These are phyloP conservation scores for Neosilurus mollespiculum DNA, from an alignment of 2,797 vertebrate species.

Conservation along the genomic window DNA sequence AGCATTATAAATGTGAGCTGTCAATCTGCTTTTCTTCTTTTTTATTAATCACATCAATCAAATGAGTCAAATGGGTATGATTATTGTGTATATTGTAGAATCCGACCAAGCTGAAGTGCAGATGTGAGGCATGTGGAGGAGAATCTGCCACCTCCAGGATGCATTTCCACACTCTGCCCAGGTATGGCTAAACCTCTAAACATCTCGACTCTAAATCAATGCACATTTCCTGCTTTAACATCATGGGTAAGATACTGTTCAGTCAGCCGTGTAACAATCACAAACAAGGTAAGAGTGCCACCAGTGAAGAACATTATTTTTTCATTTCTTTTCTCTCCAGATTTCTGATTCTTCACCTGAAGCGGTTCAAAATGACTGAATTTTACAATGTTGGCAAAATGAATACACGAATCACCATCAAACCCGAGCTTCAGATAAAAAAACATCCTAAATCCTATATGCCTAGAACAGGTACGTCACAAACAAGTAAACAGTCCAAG, in stretches of 20 bases:
- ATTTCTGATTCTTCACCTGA: slow-evolving; percentile 19
- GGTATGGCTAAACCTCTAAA: neutral
- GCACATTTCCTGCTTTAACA: no score
- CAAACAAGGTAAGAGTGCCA: no score
- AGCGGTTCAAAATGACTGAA: neutral
- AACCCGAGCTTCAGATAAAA: no score
- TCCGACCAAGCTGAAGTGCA: neutral
- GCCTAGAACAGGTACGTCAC: no score
- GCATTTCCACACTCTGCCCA: neutral
- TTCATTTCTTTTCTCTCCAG: neutral
- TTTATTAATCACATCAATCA: neutral
- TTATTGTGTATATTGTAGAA: neutral
- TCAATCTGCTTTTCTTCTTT: neutral
- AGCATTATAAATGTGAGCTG: neutral
- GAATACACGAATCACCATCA: neutral
- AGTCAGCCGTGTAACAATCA: no score
- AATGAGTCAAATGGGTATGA: neutral
- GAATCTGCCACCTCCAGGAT: neutral
- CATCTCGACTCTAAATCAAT: no score
- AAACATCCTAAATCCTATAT: no score
- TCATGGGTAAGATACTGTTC: no score
- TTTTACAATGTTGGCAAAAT: neutral
- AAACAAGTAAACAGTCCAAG: no score
- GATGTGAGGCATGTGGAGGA: neutral
- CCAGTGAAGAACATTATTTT: no score